Evolutionary conservation across 2,797 vertebrate genomes (phyloP).

Genomic region (Falco biarmicus): DNA sequence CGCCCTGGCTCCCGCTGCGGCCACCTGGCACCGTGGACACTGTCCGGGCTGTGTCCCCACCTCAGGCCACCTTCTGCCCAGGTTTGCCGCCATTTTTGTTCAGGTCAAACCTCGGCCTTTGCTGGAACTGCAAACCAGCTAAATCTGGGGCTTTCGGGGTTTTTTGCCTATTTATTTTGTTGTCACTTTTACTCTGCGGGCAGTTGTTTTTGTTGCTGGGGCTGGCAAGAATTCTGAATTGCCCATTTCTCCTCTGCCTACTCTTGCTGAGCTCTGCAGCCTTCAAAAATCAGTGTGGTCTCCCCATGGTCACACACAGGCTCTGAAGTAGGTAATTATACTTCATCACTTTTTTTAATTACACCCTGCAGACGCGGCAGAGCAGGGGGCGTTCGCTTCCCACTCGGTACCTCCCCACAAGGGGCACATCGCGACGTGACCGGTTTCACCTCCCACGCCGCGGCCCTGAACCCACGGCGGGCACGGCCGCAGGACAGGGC

Average conservation of each 20-base stretch:
- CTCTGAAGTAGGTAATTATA: not conserved
- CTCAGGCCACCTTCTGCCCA: accelerated
- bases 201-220: not conserved
- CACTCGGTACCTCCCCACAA: too few species aligned
- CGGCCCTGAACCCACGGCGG: too few species aligned
- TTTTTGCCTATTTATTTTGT: accelerated
- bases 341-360: too few species aligned
- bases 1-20: accelerated
- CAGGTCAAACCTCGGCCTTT: not conserved
- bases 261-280: too few species aligned
- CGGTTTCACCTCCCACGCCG: too few species aligned
- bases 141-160: not conserved
- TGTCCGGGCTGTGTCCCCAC: accelerated
- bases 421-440: too few species aligned
- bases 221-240: not conserved
- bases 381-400: too few species aligned
- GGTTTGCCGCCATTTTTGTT: not conserved
- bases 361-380: not conserved
- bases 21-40: accelerated
- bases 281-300: not conserved
- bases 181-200: not conserved
- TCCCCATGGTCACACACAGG: accelerated
- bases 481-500: too few species aligned
- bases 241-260: too few species aligned
- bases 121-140: not conserved